Conservation (phyloP, 1,140 invertebrate genomes). For the Stenopsyche tienmushanensis region DNA sequence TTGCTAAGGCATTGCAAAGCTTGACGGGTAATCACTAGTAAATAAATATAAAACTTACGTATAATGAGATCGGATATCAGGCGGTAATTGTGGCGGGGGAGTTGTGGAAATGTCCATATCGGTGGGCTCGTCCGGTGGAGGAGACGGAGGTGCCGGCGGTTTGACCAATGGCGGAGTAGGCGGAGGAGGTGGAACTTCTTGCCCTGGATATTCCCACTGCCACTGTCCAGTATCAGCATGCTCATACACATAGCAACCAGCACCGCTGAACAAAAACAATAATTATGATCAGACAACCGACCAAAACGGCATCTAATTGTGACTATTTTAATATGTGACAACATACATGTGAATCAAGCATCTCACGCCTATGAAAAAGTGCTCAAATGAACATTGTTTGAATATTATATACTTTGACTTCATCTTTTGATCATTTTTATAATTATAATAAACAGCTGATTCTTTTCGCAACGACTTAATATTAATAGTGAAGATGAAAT, state of each 20-base stretch:
- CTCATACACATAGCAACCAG: conserved; percentile 53
- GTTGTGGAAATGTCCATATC: conserved; percentile 56
- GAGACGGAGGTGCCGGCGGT: conserved; percentile 8
- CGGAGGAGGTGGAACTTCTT: conserved; percentile 8
- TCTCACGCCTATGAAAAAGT: no score
- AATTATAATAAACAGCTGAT: no score
- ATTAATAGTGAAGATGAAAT: no score
- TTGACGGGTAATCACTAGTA: no score
- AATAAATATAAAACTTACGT: background rate
- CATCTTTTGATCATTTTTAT: no score
- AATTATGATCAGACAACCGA: conserved; percentile 2
- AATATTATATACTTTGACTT: no score
- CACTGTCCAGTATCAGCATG: conserved; percentile 49
- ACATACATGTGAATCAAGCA: no score
- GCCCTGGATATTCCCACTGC: conserved; percentile 51
- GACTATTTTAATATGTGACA: no score
- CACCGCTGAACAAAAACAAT: conserved; percentile 45
- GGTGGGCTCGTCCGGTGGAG: conserved; percentile 40
- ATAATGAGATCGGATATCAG: background rate
- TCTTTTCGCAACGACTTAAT: no score
- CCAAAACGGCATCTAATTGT: background rate
- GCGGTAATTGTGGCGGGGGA: conserved; percentile 45
- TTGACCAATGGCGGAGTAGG: conserved; percentile 8
- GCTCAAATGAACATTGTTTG: no score
- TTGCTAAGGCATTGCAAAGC: no score